Base-by-base conservation (phyloP, 2,113 vertebrate species). In the Thryonomys swinderianus region DNA sequence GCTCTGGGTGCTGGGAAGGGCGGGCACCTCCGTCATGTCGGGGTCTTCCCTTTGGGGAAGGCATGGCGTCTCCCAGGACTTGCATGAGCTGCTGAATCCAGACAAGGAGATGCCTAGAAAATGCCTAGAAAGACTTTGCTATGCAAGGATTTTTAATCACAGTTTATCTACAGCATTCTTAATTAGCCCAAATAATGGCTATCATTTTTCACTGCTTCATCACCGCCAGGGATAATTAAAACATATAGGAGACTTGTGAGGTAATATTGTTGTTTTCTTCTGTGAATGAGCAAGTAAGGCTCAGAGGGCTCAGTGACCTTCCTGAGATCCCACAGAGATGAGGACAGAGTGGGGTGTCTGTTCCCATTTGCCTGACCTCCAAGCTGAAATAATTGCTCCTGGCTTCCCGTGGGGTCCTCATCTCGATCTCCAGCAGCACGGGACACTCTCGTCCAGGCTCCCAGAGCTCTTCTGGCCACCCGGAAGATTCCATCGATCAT, bases 1-100 rank as follows among this genome's bases (percentile, higher is more conserved):
- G 34, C 11, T 20, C 25, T 42, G 32, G 30, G 23, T 45, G 66
- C 67, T n/a, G 13, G 76, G 71, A 45, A 76, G 14, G 5, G 37
- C 30, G 59, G 1, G 0, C 0, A 2, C 18, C 18, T 20, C 85
- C 4, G 0, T 40, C 4, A 4, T 30, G 37, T 32, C 74, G 67
- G 83, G 32, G 0, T 20, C 32, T 40, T 76, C 1, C 21, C n/a
- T 53, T 25, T 2, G 18, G 48, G n/a, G 21, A 30, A 61, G 5
- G 57, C 42, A n/a, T 27, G 3, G 21, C 18, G 64, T 69, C 42
- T 66, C 7, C 48, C 55, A 27, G 42, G 79, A 53, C 3, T 57
- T 48, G 30, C 11, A 0, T 10, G 7, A 78, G 37, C 0, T 0
- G 10, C 20, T 81, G 10, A 62, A 7, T 18, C 40, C 51, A 40